Evolutionary conservation across 2,888 invertebrate species (phyloP).

Genomic region (Seira musarum): DNA sequence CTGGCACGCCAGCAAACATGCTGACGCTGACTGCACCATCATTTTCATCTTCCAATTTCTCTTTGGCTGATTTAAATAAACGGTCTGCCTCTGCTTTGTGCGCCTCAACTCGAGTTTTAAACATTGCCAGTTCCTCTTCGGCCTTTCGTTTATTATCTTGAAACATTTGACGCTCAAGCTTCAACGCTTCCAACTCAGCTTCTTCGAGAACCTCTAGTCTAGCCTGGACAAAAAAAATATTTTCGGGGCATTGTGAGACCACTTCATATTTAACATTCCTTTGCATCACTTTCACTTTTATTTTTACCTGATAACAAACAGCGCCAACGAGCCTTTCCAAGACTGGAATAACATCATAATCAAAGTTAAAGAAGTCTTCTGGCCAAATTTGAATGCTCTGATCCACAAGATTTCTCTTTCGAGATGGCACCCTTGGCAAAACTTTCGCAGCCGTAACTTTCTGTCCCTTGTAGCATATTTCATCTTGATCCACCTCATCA

Average conservation of each 20-base stretch:
- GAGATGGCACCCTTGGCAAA: conserved; percentile 51
- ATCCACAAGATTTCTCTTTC: conserved; percentile 57
- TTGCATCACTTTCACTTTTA: neutral
- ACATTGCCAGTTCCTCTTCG: conserved; percentile 45
- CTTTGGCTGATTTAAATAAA: conserved; percentile 33
- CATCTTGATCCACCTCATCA: conserved; percentile 49
- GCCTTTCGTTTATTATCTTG: conserved; percentile 52
- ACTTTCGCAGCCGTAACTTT: conserved; percentile 39
- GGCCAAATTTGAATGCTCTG: conserved; percentile 60
- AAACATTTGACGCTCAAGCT: conserved; percentile 55
- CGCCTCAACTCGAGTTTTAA: conserved; percentile 56
- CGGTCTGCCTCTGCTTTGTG: conserved; percentile 55
- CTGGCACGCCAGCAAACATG: conserved; percentile 37
- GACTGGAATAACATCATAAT: conserved; percentile 58
- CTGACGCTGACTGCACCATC: conserved; percentile 31
- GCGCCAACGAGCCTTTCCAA: conserved; percentile 62
- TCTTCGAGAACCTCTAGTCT: conserved; percentile 65
- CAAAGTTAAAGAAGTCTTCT: conserved; percentile 64
- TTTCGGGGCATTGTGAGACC: neutral
- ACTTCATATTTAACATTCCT: neutral
- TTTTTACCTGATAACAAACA: conserved; percentile 59
- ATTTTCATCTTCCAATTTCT: conserved; percentile 33
- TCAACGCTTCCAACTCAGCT: conserved; percentile 59
- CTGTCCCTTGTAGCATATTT: conserved; percentile 52
- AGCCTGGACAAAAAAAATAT: conserved; percentile 37